These are phyloP conservation scores for Gobiocypris rarus DNA, from an alignment of 2,113 vertebrate species.

Conservation along the genomic window DNA sequence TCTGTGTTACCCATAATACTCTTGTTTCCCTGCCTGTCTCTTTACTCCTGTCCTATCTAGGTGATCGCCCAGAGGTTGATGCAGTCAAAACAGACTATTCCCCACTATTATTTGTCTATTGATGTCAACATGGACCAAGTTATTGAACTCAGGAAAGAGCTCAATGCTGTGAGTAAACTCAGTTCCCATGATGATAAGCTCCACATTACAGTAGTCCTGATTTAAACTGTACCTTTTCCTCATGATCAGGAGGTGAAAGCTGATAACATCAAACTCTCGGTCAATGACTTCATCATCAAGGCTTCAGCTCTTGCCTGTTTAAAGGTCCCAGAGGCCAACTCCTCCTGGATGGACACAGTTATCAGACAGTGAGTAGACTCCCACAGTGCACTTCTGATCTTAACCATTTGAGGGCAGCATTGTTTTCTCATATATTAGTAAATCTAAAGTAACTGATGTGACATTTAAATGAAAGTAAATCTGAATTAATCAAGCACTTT, in stretches of 20 bases:
- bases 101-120: conserved; percentile 97
- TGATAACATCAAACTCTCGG: conserved; percentile 90
- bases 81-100: conserved; percentile 98
- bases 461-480: neutral
- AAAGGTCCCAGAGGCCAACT: conserved; percentile 97
- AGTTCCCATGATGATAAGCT: neutral
- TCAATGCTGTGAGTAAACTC: conserved; percentile 83
- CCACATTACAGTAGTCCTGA: neutral
- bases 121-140: conserved; percentile 95
- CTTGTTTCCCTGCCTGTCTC: conserved; percentile 9
- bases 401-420: conserved; percentile 18
- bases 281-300: conserved; percentile 98
- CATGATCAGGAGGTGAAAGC: conserved; percentile 83
- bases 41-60: conserved; percentile 66
- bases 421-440: neutral
- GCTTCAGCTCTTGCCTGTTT: conserved; percentile 93
- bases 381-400: neutral
- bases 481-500: neutral
- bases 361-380: conserved; percentile 92
- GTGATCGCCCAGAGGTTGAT: conserved; percentile 96
- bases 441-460: neutral
- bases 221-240: neutral
- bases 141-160: conserved; percentile 88
- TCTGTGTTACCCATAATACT: neutral
- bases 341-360: conserved; percentile 96